A percentile compares a stretch with the other conserved stretches of the same genome.
These are phyloP conservation scores for Enteromius mattozi DNA, from an alignment of 2,797 vertebrate species.

Conservation along the genomic window DNA sequence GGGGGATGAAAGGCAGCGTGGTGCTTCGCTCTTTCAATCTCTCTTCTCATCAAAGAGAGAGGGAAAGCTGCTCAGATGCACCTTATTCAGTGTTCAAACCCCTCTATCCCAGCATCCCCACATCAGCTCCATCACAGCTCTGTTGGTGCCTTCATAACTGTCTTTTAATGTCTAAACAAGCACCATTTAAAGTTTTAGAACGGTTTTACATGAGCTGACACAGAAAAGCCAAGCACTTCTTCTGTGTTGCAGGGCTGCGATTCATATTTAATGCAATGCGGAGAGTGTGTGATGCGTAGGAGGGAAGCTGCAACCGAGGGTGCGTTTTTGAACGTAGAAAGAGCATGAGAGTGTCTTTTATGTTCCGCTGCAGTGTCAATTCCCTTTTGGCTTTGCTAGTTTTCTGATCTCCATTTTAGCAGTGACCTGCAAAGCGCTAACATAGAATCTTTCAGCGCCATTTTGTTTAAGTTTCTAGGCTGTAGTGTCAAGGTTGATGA, in stretches of 20 bases:
- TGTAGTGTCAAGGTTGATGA: slow-evolving; percentile 14
- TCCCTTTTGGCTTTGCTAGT: slow-evolving; percentile 55
- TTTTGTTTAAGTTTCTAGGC: slow-evolving; percentile 26
- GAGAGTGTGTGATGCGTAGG: slow-evolving; percentile 39
- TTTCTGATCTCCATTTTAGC: slow-evolving; percentile 54
- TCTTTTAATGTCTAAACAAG: slow-evolving; percentile 23
- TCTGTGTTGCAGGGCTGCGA: slow-evolving; percentile 10
- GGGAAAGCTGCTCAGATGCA: slow-evolving; percentile 4
- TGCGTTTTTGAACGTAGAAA: slow-evolving; percentile 36
- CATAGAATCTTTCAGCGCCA: neutral
- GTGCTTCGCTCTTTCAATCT: slow-evolving; percentile 49
- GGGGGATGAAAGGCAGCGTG: slow-evolving; percentile 47
- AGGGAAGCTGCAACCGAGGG: slow-evolving; percentile 46
- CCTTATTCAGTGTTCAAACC: slow-evolving; percentile 29
- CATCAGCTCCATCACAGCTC: neutral
- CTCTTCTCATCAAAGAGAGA: slow-evolving; percentile 42
- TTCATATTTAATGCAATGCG: slow-evolving; percentile 58
- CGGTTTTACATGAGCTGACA: slow-evolving; percentile 8
- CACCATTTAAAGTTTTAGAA: slow-evolving; percentile 6
- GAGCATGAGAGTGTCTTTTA: slow-evolving; percentile 30
- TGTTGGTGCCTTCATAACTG: neutral
- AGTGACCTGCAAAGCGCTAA: slow-evolving; percentile 26
- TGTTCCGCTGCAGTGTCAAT: slow-evolving; percentile 43
- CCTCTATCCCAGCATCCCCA: neutral
- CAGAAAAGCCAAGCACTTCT: slow-evolving; percentile 3